Evolutionary conservation across 2,888 invertebrate genomes (phyloP).

Genomic region (Drosophila rellima): DNA sequence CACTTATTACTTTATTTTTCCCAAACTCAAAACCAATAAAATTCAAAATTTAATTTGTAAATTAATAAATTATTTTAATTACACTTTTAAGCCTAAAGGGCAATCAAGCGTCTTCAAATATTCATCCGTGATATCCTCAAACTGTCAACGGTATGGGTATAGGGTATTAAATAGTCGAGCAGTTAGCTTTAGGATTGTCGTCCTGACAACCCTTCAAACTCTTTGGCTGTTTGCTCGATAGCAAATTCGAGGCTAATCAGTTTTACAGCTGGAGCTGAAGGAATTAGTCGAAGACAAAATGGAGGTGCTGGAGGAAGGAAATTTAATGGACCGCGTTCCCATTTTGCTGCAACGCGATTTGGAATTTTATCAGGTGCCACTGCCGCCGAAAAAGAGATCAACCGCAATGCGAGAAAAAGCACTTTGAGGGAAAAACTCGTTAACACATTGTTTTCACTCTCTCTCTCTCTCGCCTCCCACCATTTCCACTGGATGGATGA

Average conservation of each 20-base stretch:
- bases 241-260: slow-evolving; percentile 27
- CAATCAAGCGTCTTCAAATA: too few relatives aligned
- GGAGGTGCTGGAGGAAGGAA: slow-evolving; percentile 96
- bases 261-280: slow-evolving; percentile 19
- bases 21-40: too few relatives aligned
- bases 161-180: neutral
- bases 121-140: too few relatives aligned
- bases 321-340: slow-evolving; percentile 94
- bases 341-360: slow-evolving; percentile 93
- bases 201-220: slow-evolving; percentile 32
- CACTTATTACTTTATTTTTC: too few relatives aligned
- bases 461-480: neutral
- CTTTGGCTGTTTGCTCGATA: slow-evolving; percentile 46
- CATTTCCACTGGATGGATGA: neutral
- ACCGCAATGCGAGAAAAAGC: slow-evolving; percentile 36
- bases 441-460: slow-evolving; percentile 24
- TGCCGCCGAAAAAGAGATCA: neutral
- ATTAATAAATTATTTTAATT: too few relatives aligned
- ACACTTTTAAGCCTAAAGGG: too few relatives aligned
- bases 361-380: slow-evolving; percentile 92
- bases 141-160: too few relatives aligned
- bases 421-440: slow-evolving; percentile 35
- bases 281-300: slow-evolving; percentile 84
- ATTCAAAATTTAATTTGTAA: too few relatives aligned
- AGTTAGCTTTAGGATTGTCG: slow-evolving; percentile 32